Evolutionary conservation across 2,113 vertebrate genomes (phyloP).

Genomic region (Dolichallabes microphthalmus): DNA sequence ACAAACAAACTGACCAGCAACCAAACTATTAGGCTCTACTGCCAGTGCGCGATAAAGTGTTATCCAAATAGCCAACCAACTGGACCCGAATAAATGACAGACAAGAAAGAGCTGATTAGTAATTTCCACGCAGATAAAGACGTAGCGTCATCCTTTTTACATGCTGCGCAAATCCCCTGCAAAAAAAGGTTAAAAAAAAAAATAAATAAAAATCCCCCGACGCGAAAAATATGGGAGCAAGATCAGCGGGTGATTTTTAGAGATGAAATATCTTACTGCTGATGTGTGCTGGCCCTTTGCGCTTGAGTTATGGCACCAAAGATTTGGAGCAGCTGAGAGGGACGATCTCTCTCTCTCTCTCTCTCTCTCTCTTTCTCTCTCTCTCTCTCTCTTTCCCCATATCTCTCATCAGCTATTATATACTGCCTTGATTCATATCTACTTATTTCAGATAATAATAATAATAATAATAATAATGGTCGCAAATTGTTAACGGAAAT

Average conservation of each 20-base stretch:
- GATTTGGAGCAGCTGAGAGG: constrained; percentile 60
- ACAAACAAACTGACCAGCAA: background rate
- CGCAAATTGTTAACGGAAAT: too few species aligned
- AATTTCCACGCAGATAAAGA: constrained; percentile 21
- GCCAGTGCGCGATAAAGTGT: background rate
- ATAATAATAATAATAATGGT: background rate
- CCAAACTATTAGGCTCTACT: background rate
- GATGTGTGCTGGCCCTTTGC: constrained; percentile 64
- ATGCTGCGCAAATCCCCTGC: constrained; percentile 25
- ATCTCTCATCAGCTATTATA: constrained; percentile 54
- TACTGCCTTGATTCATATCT: constrained; percentile 50
- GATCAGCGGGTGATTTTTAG: constrained; percentile 49
- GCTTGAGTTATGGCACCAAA: constrained; percentile 64
- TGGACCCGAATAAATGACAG: background rate
- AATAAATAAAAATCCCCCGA: constrained; percentile 33
- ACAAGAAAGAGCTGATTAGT: background rate
- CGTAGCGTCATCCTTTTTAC: constrained; percentile 27
- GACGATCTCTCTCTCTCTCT: constrained; percentile 51
- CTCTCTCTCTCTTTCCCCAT: constrained; percentile 36
- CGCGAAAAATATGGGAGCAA: constrained; percentile 37
- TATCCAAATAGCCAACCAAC: background rate
- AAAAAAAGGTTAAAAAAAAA: background rate
- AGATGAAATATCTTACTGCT: constrained; percentile 60
- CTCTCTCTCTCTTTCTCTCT: constrained; percentile 48
- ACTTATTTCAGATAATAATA: background rate